Evolutionary conservation across 2,113 vertebrate genomes (phyloP).

Genomic region (Egretta garzetta): DNA sequence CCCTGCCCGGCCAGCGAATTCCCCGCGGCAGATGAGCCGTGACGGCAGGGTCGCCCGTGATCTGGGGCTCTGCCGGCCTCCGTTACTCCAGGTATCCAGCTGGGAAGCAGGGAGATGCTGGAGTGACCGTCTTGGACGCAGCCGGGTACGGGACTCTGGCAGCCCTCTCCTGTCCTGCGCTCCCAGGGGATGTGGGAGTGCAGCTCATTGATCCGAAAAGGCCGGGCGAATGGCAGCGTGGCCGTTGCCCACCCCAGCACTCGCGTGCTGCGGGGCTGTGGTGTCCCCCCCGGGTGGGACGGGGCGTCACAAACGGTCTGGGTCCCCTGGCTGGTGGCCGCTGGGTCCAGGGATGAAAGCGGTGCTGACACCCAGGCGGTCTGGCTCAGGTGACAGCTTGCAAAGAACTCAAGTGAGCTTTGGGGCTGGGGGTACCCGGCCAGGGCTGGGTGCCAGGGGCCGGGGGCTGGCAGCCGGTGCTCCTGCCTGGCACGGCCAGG

Average conservation of each 20-base stretch:
- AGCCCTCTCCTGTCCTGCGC: fast-evolving
- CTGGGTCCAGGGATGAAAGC: not conserved
- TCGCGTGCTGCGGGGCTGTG: fast-evolving
- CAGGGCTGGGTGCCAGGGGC: not conserved
- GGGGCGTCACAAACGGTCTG: fast-evolving
- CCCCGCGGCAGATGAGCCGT: not conserved
- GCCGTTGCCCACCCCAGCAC: not conserved
- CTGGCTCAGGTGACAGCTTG: not conserved
- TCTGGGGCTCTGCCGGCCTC: not conserved
- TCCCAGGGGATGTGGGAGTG: not conserved
- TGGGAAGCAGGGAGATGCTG: not conserved
- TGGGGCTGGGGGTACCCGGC: not conserved
- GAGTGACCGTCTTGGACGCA: fast-evolving
- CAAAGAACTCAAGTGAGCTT: not conserved
- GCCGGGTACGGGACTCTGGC: fast-evolving
- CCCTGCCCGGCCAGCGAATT: not conserved
- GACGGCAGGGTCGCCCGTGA: not conserved
- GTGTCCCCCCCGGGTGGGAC: fast-evolving
- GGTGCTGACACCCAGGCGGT: not conserved
- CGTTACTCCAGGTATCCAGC: fast-evolving
- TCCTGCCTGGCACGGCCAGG: not conserved
- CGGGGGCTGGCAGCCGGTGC: not conserved
- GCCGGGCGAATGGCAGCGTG: not conserved
- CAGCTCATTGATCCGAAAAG: not conserved
- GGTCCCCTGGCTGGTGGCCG: not conserved